Evolutionary conservation across 2,888 invertebrate species (phyloP), one percentile per base, ranked within the genome.

Genomic region (Mesopsocus fuscifrons): DNA sequence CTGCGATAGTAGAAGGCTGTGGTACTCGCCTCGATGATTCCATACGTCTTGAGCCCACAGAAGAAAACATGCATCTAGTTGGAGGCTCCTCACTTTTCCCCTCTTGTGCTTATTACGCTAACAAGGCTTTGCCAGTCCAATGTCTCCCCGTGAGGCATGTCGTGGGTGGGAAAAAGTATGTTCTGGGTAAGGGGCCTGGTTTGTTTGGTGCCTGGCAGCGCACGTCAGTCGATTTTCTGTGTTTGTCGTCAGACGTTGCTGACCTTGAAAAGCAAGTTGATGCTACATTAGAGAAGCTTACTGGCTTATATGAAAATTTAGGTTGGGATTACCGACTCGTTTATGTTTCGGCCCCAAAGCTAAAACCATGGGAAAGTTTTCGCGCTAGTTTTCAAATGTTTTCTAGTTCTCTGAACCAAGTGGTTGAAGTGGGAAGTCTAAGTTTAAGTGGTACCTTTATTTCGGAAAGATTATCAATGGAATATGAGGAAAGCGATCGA

Each of bases 391-490:
- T 87, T 49, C 76, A 87, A 61, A 71, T 85, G 64, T 85, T 72
- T 67, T 83, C 84, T 1, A 66, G 69, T 8, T 65, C 69, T 48
- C 56, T 66, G 11, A 58, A 71, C 26, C 57, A 62, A 9, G 84
- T 79, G 54, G 56, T 84, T 11, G 77, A 80, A 63, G 71, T 85
- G 32, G 87, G 79, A 1, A 67, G 75, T 59, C 55, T 88, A 31
- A 79, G 82, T 16, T 55, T 77, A 34, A 77, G 73, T 52, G 74
- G 72, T 8, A 72, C 76, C 52, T 88, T 72, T 55, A 69, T 87
- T 21, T 80, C 82, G 51, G 82, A 84, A 58, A 67, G 88, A 45
- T 63, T 89, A 34, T 62, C 81, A 53, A 77, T 83, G 48, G 74
- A 69, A 33, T 77, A 73, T 54, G 64, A 65, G 20, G 68, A 52